A percentile compares a stretch with the other conserved stretches of the same genome.
phyloP scores from a whole-genome alignment of 2,797 vertebrate species.

The Sebastes cheni region DNA sequence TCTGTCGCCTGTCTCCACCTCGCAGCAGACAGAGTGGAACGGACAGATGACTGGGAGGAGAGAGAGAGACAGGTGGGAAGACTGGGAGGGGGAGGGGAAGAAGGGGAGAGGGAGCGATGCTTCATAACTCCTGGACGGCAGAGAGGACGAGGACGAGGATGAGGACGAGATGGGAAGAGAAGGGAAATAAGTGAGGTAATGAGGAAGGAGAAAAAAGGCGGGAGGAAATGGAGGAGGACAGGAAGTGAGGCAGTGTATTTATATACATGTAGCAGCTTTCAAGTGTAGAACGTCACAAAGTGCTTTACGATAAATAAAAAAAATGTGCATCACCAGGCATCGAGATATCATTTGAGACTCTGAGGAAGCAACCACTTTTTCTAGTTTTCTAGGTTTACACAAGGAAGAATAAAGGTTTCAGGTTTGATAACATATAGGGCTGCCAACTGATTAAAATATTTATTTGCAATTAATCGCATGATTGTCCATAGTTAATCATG shows the following conservation, averaged over 20 bases:
- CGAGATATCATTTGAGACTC: background rate
- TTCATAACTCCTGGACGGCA: background rate
- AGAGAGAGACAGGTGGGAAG: background rate
- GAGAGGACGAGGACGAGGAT: background rate
- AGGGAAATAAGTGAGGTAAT: background rate
- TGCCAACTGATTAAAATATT: no score
- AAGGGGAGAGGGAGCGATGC: background rate
- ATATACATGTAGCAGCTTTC: no score
- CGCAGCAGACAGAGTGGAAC: constrained; percentile 14
- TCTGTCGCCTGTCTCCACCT: constrained; percentile 38
- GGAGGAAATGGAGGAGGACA: background rate
- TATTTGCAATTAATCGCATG: no score
- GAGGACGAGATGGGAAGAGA: background rate
- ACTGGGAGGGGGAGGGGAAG: background rate
- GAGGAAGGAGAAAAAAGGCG: background rate
- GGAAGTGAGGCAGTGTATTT: no score
- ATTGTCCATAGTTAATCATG: no score
- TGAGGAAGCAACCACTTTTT: no score
- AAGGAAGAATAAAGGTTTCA: background rate
- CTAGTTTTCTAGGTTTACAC: background rate
- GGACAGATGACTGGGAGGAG: constrained; percentile 21
- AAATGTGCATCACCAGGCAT: background rate
- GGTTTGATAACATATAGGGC: background rate
- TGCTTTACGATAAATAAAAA: no score
- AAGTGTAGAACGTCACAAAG: no score